Percentiles rank a stretch among this genome's conserved stretches.
Evolutionary conservation across 2,113 vertebrate species (phyloP).

Genomic region (Oplegnathus fasciatus): DNA sequence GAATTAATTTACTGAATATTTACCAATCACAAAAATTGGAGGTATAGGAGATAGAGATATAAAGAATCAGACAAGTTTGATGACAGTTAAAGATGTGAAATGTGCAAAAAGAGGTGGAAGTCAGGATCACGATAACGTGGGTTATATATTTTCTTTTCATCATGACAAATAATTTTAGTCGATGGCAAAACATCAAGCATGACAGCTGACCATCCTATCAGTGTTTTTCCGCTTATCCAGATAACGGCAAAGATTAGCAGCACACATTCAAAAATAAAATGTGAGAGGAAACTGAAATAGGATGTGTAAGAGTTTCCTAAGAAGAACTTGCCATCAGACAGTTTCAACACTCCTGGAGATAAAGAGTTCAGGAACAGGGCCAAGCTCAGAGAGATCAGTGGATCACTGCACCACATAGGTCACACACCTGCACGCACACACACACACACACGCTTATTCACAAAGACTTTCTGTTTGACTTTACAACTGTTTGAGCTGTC

Average conservation of each 20-base stretch:
- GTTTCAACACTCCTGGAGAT: conserved; percentile 87
- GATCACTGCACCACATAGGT: conserved; percentile 67
- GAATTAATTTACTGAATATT: not conserved
- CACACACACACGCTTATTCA: conserved; percentile 39
- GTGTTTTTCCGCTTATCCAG: conserved; percentile 67
- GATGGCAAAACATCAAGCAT: not conserved
- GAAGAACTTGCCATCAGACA: conserved; percentile 82
- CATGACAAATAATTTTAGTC: not conserved
- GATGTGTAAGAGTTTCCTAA: conserved; percentile 88
- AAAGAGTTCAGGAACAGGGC: conserved; percentile 83
- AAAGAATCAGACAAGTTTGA: not conserved
- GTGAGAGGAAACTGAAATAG: conserved; percentile 87
- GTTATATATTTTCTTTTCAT: not conserved
- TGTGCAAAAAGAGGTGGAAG: not conserved
- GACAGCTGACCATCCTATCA: conserved; percentile 18
- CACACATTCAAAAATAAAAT: conserved; percentile 66
- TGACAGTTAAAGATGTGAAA: not conserved
- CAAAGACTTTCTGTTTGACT: conserved; percentile 45
- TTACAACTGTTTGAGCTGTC: conserved; percentile 46
- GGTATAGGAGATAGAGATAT: not conserved
- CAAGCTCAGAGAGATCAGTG: conserved; percentile 57
- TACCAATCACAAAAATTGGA: not conserved
- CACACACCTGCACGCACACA: conserved; percentile 67
- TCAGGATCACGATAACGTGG: not conserved
- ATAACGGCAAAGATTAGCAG: conserved; percentile 67